A percentile compares a stretch with the other conserved stretches of the same genome.
phyloP scores from a whole-genome alignment of 2,888 invertebrate species.

The Apamea monoglypha region DNA sequence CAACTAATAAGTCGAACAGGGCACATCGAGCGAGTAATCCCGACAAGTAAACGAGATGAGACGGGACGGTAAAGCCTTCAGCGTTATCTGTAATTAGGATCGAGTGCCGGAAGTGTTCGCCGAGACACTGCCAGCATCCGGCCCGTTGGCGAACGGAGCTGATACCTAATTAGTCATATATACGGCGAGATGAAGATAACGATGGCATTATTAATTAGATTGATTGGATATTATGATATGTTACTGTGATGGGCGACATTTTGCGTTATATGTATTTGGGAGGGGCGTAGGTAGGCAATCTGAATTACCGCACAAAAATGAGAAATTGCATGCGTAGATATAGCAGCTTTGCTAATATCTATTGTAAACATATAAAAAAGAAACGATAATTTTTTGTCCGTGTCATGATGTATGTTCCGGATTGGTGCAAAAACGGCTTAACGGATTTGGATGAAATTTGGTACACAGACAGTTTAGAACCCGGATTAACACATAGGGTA shows the following conservation, averaged over 20 bases:
- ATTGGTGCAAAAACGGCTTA: background rate
- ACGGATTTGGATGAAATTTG: background rate
- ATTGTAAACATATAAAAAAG: background rate
- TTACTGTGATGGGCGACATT: background rate
- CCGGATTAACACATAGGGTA: background rate
- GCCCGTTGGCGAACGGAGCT: conserved; percentile 55
- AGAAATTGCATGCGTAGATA: background rate
- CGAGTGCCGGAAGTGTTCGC: conserved; percentile 81
- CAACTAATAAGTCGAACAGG: conserved; percentile 39
- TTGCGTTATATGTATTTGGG: background rate
- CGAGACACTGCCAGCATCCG: conserved; percentile 78
- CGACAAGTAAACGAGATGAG: conserved; percentile 80
- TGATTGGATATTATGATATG: conserved; percentile 40
- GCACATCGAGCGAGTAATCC: conserved; percentile 61
- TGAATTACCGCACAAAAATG: no score
- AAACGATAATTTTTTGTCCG: background rate
- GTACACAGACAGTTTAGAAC: background rate
- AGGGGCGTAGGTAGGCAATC: background rate
- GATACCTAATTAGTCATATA: conserved; percentile 67
- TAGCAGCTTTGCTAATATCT: background rate
- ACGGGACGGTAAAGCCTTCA: conserved; percentile 73
- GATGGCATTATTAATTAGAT: conserved; percentile 56
- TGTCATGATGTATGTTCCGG: background rate
- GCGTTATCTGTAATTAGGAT: conserved; percentile 88
- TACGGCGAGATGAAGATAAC: conserved; percentile 52